A percentile compares a stretch with the other conserved stretches of the same genome.
Conservation (phyloP, 2,888 invertebrate genomes). For the Amblyteles armatorius region DNA sequence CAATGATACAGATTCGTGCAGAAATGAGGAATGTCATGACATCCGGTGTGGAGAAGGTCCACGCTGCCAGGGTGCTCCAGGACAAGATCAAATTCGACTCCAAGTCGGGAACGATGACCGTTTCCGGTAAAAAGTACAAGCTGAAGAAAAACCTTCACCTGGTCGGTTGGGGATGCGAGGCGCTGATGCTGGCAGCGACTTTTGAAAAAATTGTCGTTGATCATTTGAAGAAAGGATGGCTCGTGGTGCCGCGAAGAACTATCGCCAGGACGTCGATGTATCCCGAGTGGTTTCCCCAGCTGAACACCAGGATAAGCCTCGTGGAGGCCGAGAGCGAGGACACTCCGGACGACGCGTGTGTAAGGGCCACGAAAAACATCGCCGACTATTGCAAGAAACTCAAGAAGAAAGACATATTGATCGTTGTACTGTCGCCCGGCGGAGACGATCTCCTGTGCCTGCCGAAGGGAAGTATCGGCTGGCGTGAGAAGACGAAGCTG, state of each 20-base stretch:
- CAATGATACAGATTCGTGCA: constrained; percentile 72
- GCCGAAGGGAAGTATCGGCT: constrained; percentile 86
- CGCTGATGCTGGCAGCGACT: constrained; percentile 86
- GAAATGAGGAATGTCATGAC: constrained; percentile 74
- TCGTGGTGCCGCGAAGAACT: constrained; percentile 86
- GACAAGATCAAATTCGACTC: constrained; percentile 76
- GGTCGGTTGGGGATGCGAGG: constrained; percentile 87
- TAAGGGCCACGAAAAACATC: constrained; percentile 85
- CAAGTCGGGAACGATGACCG: constrained; percentile 67
- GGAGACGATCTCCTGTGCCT: constrained; percentile 89
- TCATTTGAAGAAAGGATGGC: constrained; percentile 85
- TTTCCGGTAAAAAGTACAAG: constrained; percentile 73
- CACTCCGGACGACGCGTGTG: constrained; percentile 86
- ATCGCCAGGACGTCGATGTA: constrained; percentile 73
- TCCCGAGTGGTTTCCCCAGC: constrained; percentile 74
- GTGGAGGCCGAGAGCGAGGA: constrained; percentile 86
- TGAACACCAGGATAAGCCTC: constrained; percentile 81
- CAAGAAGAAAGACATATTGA: constrained; percentile 85
- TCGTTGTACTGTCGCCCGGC: constrained; percentile 88
- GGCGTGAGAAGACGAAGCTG: constrained; percentile 86
- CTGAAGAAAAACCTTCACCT: constrained; percentile 80
- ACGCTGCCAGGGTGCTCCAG: constrained; percentile 72
- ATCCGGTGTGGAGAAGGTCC: constrained; percentile 73
- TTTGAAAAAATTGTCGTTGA: constrained; percentile 85
- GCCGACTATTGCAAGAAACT: constrained; percentile 83